These are phyloP conservation scores for Trinorchestia longiramus DNA, from an alignment of 1,140 invertebrate genomes.

Conservation along the genomic window DNA sequence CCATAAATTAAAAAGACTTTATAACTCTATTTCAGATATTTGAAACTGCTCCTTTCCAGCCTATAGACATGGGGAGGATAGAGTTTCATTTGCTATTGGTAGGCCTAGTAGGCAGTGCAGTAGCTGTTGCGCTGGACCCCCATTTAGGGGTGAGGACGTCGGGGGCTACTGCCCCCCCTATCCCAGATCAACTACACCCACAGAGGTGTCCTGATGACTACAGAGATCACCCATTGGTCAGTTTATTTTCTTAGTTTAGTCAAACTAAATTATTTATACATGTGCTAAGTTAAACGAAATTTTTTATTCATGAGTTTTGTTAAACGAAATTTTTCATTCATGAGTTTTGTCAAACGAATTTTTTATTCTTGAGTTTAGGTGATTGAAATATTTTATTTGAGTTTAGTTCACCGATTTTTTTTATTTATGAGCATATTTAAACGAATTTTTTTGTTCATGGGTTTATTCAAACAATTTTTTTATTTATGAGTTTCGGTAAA, in stretches of 20 bases:
- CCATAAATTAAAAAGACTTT: too few relatives aligned
- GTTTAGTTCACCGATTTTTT: neutral
- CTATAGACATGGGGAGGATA: neutral
- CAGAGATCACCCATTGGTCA: slow-evolving; percentile 71
- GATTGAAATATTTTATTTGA: neutral
- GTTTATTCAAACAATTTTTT: too few relatives aligned
- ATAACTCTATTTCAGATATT: neutral
- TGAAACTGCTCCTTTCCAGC: slow-evolving; percentile 37
- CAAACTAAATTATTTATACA: neutral
- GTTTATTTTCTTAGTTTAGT: neutral
- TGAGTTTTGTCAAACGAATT: neutral
- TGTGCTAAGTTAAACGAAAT: neutral
- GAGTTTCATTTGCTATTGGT: neutral
- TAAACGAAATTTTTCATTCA: neutral
- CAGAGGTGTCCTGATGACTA: slow-evolving; percentile 13
- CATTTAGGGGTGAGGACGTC: neutral
- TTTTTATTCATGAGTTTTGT: too few relatives aligned
- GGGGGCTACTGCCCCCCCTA: neutral
- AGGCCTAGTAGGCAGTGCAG: neutral
- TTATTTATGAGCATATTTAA: neutral
- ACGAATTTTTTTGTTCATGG: neutral
- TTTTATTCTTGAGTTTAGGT: neutral
- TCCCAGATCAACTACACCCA: neutral
- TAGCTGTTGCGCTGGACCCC: neutral
- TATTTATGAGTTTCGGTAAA: too few relatives aligned